Evolutionary conservation across 2,113 vertebrate genomes (phyloP), one percentile per base, ranked within the genome.

Genomic region (Salvator merianae): DNA sequence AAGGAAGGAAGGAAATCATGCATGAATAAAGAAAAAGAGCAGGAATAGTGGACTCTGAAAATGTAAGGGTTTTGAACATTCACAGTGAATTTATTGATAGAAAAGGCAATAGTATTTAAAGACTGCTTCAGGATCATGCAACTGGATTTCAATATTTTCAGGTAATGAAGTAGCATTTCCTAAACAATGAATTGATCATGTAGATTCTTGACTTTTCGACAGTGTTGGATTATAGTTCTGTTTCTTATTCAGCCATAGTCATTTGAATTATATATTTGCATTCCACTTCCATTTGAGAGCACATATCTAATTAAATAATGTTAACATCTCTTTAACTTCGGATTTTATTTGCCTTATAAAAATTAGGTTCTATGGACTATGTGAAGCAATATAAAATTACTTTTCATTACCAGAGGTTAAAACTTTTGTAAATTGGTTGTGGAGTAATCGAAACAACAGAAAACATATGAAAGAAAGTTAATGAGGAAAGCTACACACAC

Each of bases 381-480:
- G 90, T 77, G 90, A 69, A 74, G 66, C 81, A 85, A 79, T 93
- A 91, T 3, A 2, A 24, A 89, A 85, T 79, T 86, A 1, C 0
- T 86, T 94, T 91, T 91, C 91, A 87, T 94, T 94, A 92, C 77
- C 90, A 86, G 91, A 93, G 90, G 77, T 89, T 92, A 71, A 81
- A 92, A 86, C 87, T 91, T 87, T 80, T 87, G 63, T 88, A 79
- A 84, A 92, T 86, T 91, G 89, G 84, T 73, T 89, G 77, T 68
- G 86, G 83, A 93, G 89, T 94, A 84, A 93, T 91, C 89, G 80
- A 68, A 90, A 80, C 86, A 84, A 81, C 82, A 66, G 43, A 88
- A 91, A 86, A 92, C 84, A 85, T 84, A 94, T 90, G 78, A 92
- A 93, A 91, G 90, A 83, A 92, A 92, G 78, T 89, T 91, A 91